phyloP scores from a whole-genome alignment of 2,797 vertebrate genomes.

The Parambassis ranga region DNA sequence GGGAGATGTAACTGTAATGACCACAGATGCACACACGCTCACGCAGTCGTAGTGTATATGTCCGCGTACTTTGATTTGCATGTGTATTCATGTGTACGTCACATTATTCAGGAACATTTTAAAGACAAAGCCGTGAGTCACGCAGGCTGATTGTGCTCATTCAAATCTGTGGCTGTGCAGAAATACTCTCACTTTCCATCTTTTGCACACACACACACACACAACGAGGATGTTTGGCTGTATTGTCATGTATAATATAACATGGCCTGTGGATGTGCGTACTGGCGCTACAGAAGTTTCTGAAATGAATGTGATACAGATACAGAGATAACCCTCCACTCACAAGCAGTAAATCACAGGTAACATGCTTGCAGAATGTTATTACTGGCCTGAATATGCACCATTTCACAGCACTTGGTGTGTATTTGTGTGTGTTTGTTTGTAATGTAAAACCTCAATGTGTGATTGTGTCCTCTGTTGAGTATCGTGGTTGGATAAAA shows the following conservation, averaged over 20 bases:
- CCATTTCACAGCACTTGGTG: conserved; percentile 6
- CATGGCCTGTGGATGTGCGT: too few species aligned
- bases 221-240: too few species aligned
- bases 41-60: background rate
- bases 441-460: conserved; percentile 21
- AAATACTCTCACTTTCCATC: background rate
- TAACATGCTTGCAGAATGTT: too few species aligned
- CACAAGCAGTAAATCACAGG: too few species aligned
- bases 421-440: background rate
- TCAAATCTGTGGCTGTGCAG: conserved; percentile 4
- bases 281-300: too few species aligned
- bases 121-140: conserved; percentile 15
- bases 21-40: background rate
- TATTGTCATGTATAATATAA: conserved; percentile 12
- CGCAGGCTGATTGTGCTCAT: background rate
- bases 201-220: background rate
- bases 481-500: conserved; percentile 26
- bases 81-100: background rate
- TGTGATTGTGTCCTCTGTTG: conserved; percentile 5
- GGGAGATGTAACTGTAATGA: background rate
- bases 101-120: background rate
- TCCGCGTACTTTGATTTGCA: conserved; percentile 6
- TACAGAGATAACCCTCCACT: too few species aligned
- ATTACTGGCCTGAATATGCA: too few species aligned
- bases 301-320: too few species aligned